Evolutionary conservation across 2,888 invertebrate genomes (phyloP), one percentile per base, ranked within the genome.

Genomic region (Diarsia dahlii): DNA sequence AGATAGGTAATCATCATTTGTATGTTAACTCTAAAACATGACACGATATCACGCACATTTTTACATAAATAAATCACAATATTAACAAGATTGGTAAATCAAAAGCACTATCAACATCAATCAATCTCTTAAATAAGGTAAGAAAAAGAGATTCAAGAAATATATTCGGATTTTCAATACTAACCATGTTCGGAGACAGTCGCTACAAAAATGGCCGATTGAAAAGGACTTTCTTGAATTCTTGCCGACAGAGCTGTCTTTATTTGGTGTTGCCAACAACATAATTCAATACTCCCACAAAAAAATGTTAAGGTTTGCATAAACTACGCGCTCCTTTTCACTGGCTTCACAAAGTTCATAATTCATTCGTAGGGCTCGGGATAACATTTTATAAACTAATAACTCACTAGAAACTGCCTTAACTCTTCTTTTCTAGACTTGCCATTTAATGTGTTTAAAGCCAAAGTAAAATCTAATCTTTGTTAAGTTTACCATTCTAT

Each of bases 1-100:
- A 94, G 90, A 91, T 94, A 97, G 97, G 97, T 97, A 96, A 97
- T 98, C 98, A 98, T 98, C 98, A 98, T 96, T 90, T 95, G 90
- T 96, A 89, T 93, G 88, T 82, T 82, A 28, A 45, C n/a, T 2
- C 1, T 58, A 12, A 23, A 34, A 20, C 63, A 72, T 62, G 50
- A 71, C 62, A 64, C 54, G 23, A 12, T 18, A n/a, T 9, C 12
- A 46, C 20, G 15, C 15, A n/a, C 13, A n/a, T 45, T 20, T 20
- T 13, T 6, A 23, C 2, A n/a, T 6, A 39, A 6, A 1, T 28
- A 34, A 2, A 15, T 8, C 1, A 12, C 0, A 78, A 79, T 82
- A 82, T 63, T 20, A 28, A 50, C n/a, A 58, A 67, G 45, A 58
- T 63, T 18, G n/a, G 10, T 45, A 28, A 15, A 0, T 23, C 5